Evolutionary conservation across 2,113 vertebrate genomes (phyloP).

Genomic region (Oncorhynchus gorbuscha): DNA sequence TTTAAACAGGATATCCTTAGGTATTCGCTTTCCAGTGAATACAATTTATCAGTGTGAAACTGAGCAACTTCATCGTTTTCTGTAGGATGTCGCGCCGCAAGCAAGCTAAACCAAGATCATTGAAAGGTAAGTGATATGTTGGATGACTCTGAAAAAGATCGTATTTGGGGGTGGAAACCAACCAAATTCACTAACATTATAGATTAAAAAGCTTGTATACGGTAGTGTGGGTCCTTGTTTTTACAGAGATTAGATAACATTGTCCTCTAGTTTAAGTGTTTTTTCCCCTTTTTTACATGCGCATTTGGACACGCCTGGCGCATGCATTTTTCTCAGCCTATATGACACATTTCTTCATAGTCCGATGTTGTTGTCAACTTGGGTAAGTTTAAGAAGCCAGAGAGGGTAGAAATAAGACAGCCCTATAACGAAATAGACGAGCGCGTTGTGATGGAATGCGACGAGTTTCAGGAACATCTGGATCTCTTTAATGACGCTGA

Average conservation of each 20-base stretch:
- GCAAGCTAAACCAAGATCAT: constrained; percentile 98
- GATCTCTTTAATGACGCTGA: constrained; percentile 65
- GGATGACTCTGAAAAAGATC: constrained; percentile 54
- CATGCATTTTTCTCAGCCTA: not conserved
- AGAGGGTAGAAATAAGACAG: not conserved
- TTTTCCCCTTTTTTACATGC: not conserved
- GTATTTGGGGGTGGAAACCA: constrained; percentile 38
- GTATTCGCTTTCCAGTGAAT: constrained; percentile 49
- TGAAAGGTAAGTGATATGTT: constrained; percentile 90
- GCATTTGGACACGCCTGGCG: not conserved
- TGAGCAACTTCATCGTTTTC: constrained; percentile 96
- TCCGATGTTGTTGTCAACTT: not conserved
- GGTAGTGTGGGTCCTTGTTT: not conserved
- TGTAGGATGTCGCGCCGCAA: constrained; percentile 99
- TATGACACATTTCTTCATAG: not conserved
- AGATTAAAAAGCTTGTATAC: constrained; percentile 2
- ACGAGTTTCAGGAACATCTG: constrained; percentile 58
- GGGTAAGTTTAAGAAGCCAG: not conserved
- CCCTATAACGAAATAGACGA: constrained; percentile 42
- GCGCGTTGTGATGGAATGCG: constrained; percentile 37
- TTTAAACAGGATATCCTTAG: constrained; percentile 62
- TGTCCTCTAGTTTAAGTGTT: not conserved
- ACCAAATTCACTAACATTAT: not conserved
- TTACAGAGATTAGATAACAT: not conserved
- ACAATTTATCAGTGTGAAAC: constrained; percentile 76